Base-by-base conservation (phyloP, 2,113 vertebrate species). In the Chaetops frenatus region DNA sequence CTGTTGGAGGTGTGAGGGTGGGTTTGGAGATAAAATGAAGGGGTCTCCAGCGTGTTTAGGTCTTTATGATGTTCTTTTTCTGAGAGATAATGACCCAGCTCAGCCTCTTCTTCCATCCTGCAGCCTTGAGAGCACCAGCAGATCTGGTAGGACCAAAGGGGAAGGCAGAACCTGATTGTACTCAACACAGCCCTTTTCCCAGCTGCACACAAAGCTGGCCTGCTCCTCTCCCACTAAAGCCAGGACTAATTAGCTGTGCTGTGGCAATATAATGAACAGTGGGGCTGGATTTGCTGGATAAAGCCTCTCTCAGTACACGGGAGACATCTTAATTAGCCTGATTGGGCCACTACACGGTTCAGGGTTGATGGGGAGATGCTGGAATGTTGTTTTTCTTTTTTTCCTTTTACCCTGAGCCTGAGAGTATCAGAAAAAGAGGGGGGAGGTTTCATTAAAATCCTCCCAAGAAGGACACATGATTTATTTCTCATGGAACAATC, bases 241-340 rank as follows among this genome's bases (percentile, higher is more conserved):
- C 69, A 60, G 56, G 28, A 66, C 42, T 92, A 86, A 94, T 96
- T 88, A 94, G 76, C 91, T 82, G 27, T 83, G 86, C 88, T 93
- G 42, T 16, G 11, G 51, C 35, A 53, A 45, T 57, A 70, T 54
- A 90, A 92, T 78, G 90, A 92, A 62, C 57, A 48, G 28, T 61
- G 7, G 7, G 79, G 57, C 50, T 81, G 87, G 83, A 54, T 92
- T 88, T 89, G 74, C 86, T 73, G 35, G 50, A 54, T 73, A 83
- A 67, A 96, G 72, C 69, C 74, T 95, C 54, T 61, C 69, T n/a
- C 88, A 88, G 65, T 82, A 83, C 78, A 64, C 53, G 80, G 57
- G 73, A 95, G 80, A 95, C 90, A 89, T 88, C 80, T 64, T 96
- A 85, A 96, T 97, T 96, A 95, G 66, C 67, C 53, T 96, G 88